Base-by-base conservation (phyloP, 1,140 invertebrate genomes). In the Hylaeus volcanicus region DNA sequence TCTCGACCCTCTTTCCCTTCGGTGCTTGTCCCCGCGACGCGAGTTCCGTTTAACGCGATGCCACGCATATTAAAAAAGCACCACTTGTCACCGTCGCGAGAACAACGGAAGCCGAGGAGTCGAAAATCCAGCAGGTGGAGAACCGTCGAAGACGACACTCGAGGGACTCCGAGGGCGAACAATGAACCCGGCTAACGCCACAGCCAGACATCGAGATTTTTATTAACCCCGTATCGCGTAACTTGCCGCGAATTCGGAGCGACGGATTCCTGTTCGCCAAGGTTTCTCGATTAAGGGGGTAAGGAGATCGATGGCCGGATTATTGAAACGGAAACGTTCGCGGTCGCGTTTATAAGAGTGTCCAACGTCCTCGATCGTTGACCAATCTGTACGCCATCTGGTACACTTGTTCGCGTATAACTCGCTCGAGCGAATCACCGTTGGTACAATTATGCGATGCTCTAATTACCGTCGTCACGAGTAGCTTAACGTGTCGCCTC, bases 51-150 rank as follows among this genome's bases (percentile, higher is more conserved):
- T 79, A 72, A 58, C 66, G 64, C 12, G 39, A 60, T 60, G 65
- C 39, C 51, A 55, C 37, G 43, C 63, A 74, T 74, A 82, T 73
- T 79, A 70, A 86, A 84, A 79, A 70, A 76, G 64, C 79, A 58
- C 15, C 65, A 61, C 71, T 79, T 72, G 79, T 79, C 74, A 79
- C 41, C 58, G 43, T 11, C 37, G 41, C 43, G 12, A 78, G 60
- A 41, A 45, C 39, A 56, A 65, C 55, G 63, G 51, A 73, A 66
- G 12, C 8, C 55, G 45, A 37, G 3, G 39, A 12, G 26, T 11
- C 11, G 37, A 9, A 63, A 45, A 68, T 15, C 26, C 12, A 45
- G 37, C 39, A n/a, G 58, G 68, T 41, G 58, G 58, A 26, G 58
- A 60, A 60, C 6, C 15, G 37, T 60, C 58, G 39, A 64, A 41